Percentiles rank a stretch among this genome's conserved stretches.
These are phyloP conservation scores for Cryptosula pallasiana DNA, from an alignment of 2,888 invertebrate genomes.

Conservation along the genomic window DNA sequence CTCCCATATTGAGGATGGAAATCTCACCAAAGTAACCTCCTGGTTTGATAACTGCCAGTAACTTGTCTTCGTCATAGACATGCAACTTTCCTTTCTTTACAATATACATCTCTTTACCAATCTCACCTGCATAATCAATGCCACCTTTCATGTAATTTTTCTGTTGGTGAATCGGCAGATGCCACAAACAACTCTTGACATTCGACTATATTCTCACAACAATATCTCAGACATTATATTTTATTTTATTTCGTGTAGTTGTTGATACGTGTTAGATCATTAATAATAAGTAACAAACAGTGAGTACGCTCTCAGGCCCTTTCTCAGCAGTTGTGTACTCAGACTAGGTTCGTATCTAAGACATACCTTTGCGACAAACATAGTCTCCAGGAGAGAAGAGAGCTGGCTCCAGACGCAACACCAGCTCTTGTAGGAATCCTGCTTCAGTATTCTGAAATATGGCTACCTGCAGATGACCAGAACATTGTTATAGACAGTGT, in stretches of 20 bases:
- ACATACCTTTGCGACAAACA: slow-evolving; percentile 92
- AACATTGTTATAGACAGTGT: too few relatives aligned
- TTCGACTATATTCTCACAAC: too few relatives aligned
- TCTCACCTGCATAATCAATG: slow-evolving; percentile 89
- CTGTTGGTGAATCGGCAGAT: too few relatives aligned
- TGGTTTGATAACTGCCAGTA: slow-evolving; percentile 92
- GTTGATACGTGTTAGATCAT: too few relatives aligned
- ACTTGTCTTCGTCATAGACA: slow-evolving; percentile 74
- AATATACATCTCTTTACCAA: slow-evolving; percentile 99
- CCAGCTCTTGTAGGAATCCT: slow-evolving; percentile 94
- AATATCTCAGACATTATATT: too few relatives aligned
- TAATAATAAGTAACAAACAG: too few relatives aligned
- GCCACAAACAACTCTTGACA: too few relatives aligned
- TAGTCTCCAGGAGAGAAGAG: slow-evolving; percentile 97
- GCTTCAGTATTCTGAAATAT: slow-evolving; percentile 99
- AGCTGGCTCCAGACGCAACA: slow-evolving; percentile 86
- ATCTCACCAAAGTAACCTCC: slow-evolving; percentile 99
- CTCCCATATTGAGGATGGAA: slow-evolving; percentile 84
- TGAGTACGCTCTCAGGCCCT: too few relatives aligned
- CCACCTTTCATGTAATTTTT: neutral
- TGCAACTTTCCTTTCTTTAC: slow-evolving; percentile 77
- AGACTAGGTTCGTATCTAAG: too few relatives aligned
- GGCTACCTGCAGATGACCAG: slow-evolving; percentile 68
- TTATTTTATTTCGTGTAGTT: too few relatives aligned
- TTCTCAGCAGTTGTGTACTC: too few relatives aligned